Evolutionary conservation across 2,888 invertebrate genomes (phyloP), one percentile per base, ranked within the genome.

Genomic region (Chrysolina haemoptera): DNA sequence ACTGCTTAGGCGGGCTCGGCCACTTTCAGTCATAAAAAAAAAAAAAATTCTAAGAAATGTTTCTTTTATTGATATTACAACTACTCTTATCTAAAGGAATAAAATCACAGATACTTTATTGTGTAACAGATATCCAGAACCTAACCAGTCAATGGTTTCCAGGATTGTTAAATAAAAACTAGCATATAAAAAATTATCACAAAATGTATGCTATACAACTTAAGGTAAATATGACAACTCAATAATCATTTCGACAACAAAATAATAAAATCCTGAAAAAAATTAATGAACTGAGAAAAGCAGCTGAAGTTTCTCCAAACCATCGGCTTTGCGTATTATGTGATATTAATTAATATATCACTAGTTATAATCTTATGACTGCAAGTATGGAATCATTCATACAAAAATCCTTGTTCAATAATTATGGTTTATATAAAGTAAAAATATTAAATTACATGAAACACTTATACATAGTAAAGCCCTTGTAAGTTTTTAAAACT

Each of bases 71-170:
- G 70, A 76, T 72, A 75, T 72, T 76, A 78, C 78, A 76, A 65
- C 69, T 75, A 75, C 68, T 71, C 74, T 73, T 77, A 74, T 59
- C 83, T 84, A 85, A 83, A 84, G 79, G 85, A 85, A 85, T 85
- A 86, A 87, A 87, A 87, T 87, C 87, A 87, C 87, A 87, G 87
- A 87, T 86, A 86, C 83, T 86, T 87, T 87, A 86, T 86, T 86
- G 85, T 86, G 84, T 83, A 77, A 78, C 78, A 77, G 77, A 76
- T 75, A 77, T 50, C 71, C 74, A 76, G 66, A 66, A 50, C 41
- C 20, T 62, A 71, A 72, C 73, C 68, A 71, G 53, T 68, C 68
- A 20, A 55, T 62, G 48, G 65, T 55, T 62, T 18, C 27, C 53
- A 59, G 11, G 40, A 64, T 68, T 69, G 62, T 71, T 68, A 65